These are phyloP conservation scores for Poeciliopsis turrubarensis DNA, from an alignment of 2,113 vertebrate genomes.

Conservation along the genomic window DNA sequence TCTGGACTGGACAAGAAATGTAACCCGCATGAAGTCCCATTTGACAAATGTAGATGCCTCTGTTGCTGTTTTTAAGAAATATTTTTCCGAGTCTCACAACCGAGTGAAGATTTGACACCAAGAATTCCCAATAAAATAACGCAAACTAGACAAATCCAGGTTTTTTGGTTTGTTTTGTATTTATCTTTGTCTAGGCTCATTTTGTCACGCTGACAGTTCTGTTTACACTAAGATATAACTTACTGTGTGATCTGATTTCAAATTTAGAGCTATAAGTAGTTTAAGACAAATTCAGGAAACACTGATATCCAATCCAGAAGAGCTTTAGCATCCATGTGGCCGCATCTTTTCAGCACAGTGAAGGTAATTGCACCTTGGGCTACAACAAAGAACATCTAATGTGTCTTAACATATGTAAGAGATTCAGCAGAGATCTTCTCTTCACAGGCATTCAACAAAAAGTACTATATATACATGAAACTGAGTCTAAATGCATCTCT, in stretches of 20 bases:
- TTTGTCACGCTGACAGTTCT: not conserved
- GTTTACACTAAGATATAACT: not conserved
- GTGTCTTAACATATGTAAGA: not conserved
- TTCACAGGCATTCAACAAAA: not conserved
- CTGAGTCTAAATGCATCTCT: not conserved
- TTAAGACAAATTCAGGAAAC: not conserved
- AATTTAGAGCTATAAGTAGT: not conserved
- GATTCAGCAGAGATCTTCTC: not conserved
- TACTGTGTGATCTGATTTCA: not conserved
- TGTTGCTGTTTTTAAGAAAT: too few species aligned
- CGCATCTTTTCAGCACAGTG: not conserved
- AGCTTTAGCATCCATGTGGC: not conserved
- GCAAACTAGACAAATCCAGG: not conserved
- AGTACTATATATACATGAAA: not conserved
- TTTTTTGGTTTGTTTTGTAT: not conserved
- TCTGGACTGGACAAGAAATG: not conserved
- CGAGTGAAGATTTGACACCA: not conserved
- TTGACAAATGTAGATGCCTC: too few species aligned
- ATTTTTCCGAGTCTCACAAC: not conserved
- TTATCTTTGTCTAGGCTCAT: not conserved
- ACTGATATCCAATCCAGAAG: not conserved
- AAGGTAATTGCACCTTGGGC: not conserved
- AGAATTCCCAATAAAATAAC: not conserved
- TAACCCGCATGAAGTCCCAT: too few species aligned
- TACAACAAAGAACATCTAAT: not conserved